Base-by-base conservation (phyloP, 2,113 vertebrate species). In the Clarias macrocephalus region DNA sequence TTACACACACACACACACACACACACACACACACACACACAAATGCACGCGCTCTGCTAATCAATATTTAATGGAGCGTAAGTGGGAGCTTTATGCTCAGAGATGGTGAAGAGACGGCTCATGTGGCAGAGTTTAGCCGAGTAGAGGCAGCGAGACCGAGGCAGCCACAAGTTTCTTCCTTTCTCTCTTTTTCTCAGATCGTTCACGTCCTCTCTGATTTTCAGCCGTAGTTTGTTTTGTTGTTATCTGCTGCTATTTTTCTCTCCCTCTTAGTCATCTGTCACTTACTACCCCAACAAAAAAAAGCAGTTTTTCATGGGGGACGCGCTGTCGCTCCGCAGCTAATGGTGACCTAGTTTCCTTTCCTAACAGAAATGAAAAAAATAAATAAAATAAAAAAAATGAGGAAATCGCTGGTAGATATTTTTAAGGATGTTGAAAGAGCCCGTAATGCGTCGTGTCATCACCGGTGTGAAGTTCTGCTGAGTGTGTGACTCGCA, bases 51-150 rank as follows among this genome's bases (percentile, higher is more conserved):
- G 18, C 65, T 62, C 83, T 85, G 72, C 87, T 90, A 88, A 88
- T 90, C 89, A 87, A 88, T 84, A 86, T 79, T 80, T 87, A 88
- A 87, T 87, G 89, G 85, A 87, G 77, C 85, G 79, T 88, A 90
- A 88, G 85, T 85, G 60, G 76, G 82, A 87, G 85, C 85, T 75
- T 87, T 82, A 87, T 87, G 89, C 15, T 6, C 73, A 77, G 62
- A 86, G 87, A 88, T 77, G 68, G 59, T 60, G 30, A 59, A 75
- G 66, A 56, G 84, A 42, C 28, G 70, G 68, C 83, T 76, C 37
- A 25, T 48, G 52, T 70, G 81, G 54, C 59, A 60, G 84, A 60
- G 88, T 68, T 82, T 37, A 42, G 84, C 12, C 25, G 59, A 28
- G 23, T 28, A 1, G n/a, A 54, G 19, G 48, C 19, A 81, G 57